phyloP scores from a whole-genome alignment of 2,888 invertebrate species.

The Ceratothoa steindachneri region DNA sequence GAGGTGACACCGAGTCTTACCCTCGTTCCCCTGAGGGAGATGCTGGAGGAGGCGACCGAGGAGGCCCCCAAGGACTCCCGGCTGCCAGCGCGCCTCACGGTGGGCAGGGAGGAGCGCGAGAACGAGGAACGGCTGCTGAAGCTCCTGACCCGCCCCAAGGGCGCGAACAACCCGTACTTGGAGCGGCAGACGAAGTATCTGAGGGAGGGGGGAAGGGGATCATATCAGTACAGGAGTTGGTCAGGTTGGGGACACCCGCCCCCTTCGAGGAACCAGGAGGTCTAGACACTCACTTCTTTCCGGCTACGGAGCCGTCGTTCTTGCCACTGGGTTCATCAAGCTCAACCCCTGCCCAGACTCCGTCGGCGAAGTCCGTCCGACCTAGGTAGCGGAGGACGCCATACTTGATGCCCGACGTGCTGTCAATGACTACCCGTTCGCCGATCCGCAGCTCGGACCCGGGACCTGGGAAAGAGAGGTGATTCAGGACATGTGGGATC shows the following conservation, averaged over 20 bases:
- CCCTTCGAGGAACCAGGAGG: not conserved
- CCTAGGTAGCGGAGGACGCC: slow-evolving; percentile 44
- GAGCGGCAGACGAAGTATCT: slow-evolving; percentile 84
- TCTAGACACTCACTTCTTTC: slow-evolving; percentile 40
- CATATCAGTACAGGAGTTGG: too few relatives aligned
- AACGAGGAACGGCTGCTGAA: slow-evolving; percentile 63
- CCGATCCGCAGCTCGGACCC: slow-evolving; percentile 65
- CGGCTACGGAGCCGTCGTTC: slow-evolving; percentile 48
- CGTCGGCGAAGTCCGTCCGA: slow-evolving; percentile 47
- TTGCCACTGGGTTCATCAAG: slow-evolving; percentile 47
- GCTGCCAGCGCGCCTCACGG: slow-evolving; percentile 69
- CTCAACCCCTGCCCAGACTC: slow-evolving; percentile 48
- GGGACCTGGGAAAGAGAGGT: slow-evolving; percentile 8
- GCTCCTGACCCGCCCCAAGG: slow-evolving; percentile 79
- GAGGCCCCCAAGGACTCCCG: slow-evolving; percentile 64
- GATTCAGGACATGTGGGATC: not conserved
- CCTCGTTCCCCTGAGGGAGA: slow-evolving; percentile 43
- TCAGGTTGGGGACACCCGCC: too few relatives aligned
- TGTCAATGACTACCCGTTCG: slow-evolving; percentile 78
- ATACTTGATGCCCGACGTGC: slow-evolving; percentile 73
- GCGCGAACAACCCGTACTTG: slow-evolving; percentile 89
- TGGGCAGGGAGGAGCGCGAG: slow-evolving; percentile 55
- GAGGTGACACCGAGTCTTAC: slow-evolving; percentile 46
- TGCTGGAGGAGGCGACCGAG: slow-evolving; percentile 34
- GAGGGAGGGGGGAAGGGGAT: too few relatives aligned